Conservation (phyloP, 2,113 vertebrate genomes). For the Callocephalon fimbriatum region DNA sequence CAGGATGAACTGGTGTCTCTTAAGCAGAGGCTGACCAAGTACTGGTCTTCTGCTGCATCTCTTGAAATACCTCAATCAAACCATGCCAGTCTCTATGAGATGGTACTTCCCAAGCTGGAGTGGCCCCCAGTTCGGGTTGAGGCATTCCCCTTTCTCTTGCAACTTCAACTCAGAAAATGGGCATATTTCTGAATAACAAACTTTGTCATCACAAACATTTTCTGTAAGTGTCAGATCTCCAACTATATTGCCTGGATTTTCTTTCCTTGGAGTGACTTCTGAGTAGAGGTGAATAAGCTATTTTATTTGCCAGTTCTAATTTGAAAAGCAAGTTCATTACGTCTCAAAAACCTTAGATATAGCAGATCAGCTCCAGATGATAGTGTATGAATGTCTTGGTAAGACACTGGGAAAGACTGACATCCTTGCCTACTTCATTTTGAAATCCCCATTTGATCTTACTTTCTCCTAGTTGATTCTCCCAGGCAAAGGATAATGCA, state of each 20-base stretch:
- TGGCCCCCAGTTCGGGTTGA: neutral
- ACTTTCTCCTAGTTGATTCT: conserved; percentile 1
- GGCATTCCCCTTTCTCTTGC: neutral
- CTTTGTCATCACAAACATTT: neutral
- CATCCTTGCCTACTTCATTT: neutral
- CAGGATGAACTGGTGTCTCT: neutral
- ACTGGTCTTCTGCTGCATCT: neutral
- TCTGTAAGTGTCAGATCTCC: neutral
- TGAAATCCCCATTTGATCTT: neutral
- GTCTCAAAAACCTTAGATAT: neutral
- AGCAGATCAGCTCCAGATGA: neutral
- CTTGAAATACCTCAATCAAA: neutral
- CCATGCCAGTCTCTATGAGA: neutral
- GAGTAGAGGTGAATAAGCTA: neutral
- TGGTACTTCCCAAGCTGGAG: neutral
- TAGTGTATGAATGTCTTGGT: neutral
- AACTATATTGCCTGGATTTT: neutral
- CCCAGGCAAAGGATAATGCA: neutral
- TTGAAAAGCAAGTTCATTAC: neutral
- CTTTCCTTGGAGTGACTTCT: neutral
- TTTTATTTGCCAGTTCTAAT: neutral
- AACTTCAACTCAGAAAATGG: neutral
- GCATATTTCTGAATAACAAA: neutral
- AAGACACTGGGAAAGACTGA: neutral
- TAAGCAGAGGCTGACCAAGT: neutral